These are phyloP conservation scores for Sceloporus tristichus DNA, from an alignment of 2,113 vertebrate genomes.

Conservation along the genomic window DNA sequence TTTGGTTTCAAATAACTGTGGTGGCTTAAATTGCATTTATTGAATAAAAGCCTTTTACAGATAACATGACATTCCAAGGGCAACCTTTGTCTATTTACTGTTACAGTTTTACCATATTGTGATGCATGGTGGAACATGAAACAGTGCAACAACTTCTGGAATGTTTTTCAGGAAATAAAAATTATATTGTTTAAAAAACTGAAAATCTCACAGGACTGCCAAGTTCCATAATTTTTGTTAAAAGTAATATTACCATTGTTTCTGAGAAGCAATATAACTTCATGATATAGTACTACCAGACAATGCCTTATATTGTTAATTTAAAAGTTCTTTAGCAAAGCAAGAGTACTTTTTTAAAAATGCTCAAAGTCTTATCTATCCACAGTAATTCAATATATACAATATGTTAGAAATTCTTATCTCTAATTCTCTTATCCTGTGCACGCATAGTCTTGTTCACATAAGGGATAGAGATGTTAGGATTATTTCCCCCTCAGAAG, in stretches of 20 bases:
- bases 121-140: constrained; percentile 46
- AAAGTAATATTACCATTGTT: background rate
- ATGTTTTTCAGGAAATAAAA: constrained; percentile 66
- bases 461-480: background rate
- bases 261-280: constrained; percentile 26
- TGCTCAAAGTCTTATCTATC: background rate
- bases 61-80: constrained; percentile 51
- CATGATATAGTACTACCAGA: constrained; percentile 1
- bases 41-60: constrained; percentile 60
- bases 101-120: constrained; percentile 56
- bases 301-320: background rate
- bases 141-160: constrained; percentile 48
- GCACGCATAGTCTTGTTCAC: too few species aligned
- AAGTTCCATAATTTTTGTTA: constrained; percentile 33
- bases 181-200: constrained; percentile 66
- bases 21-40: constrained; percentile 58
- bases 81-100: constrained; percentile 48
- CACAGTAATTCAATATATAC: background rate
- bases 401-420: background rate
- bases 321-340: constrained; percentile 29
- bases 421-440: background rate
- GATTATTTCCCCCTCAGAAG: background rate
- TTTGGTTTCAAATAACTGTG: constrained; percentile 44
- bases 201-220: constrained; percentile 22
- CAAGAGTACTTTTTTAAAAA: background rate